These are phyloP conservation scores for Paramormyrops kingsleyae DNA, from an alignment of 2,113 vertebrate species.

Conservation along the genomic window DNA sequence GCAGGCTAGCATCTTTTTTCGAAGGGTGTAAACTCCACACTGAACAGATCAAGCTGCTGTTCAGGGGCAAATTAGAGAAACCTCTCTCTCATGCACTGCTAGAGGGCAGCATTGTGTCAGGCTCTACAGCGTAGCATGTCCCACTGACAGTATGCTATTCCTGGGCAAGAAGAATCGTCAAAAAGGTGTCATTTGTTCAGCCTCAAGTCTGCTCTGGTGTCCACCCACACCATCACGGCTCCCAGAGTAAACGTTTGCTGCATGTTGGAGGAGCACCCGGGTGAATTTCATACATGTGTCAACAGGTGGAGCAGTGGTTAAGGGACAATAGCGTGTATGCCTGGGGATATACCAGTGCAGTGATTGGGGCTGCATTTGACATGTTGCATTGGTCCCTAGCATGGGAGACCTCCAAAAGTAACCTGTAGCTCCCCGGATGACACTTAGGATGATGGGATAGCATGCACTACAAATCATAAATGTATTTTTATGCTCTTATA, in stretches of 20 bases:
- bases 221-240: not conserved
- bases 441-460: not conserved
- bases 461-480: not conserved
- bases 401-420: not conserved
- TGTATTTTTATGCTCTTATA: not conserved
- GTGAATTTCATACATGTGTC: not conserved
- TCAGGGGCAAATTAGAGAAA: not conserved
- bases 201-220: not conserved
- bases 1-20: not conserved
- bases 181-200: not conserved
- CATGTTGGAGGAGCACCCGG: not conserved
- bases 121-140: not conserved
- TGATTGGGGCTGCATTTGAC: not conserved
- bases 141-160: not conserved
- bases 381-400: not conserved
- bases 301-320: not conserved
- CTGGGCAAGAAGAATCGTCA: not conserved
- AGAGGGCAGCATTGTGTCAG: conserved; percentile 42
- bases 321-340: not conserved
- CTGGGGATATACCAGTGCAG: not conserved
- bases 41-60: too few species aligned
- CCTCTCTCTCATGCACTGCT: conserved; percentile 23
- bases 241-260: not conserved
- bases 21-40: not conserved
- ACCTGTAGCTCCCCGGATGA: not conserved